These are phyloP conservation scores for Athripsodes cinereus DNA, from an alignment of 2,888 invertebrate genomes.

Conservation along the genomic window DNA sequence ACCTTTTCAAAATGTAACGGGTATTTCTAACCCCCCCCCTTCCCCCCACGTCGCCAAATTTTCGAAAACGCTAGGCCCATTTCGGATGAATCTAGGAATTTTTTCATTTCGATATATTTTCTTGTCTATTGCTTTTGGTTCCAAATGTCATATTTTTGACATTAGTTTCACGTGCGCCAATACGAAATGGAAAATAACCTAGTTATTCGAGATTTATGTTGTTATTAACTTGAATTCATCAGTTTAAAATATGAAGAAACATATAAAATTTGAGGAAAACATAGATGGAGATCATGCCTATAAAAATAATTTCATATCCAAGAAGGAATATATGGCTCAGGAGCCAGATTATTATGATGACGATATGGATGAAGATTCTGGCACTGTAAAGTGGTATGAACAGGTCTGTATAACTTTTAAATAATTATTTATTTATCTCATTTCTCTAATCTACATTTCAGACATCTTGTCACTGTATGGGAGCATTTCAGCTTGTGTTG, in stretches of 20 bases:
- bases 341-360: slow-evolving; percentile 45
- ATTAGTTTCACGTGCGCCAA: neutral
- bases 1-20: no score
- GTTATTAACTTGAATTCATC: neutral
- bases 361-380: slow-evolving; percentile 38
- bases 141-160: no score
- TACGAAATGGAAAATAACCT: no score
- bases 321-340: slow-evolving; percentile 33
- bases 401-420: slow-evolving; percentile 39
- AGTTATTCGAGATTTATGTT: no score
- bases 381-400: slow-evolving; percentile 60
- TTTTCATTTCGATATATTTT: no score
- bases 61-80: no score
- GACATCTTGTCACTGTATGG: neutral
- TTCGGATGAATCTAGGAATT: no score
- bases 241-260: slow-evolving; percentile 37
- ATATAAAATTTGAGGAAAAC: slow-evolving; percentile 48
- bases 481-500: no score
- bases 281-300: slow-evolving; percentile 47
- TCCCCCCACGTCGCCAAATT: no score
- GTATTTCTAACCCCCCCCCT: no score
- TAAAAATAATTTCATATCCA: slow-evolving; percentile 9
- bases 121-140: no score
- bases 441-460: neutral
- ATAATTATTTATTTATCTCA: slow-evolving; percentile 4